phyloP scores from a whole-genome alignment of 2,797 vertebrate genomes.

The Cyclopterus lumpus region DNA sequence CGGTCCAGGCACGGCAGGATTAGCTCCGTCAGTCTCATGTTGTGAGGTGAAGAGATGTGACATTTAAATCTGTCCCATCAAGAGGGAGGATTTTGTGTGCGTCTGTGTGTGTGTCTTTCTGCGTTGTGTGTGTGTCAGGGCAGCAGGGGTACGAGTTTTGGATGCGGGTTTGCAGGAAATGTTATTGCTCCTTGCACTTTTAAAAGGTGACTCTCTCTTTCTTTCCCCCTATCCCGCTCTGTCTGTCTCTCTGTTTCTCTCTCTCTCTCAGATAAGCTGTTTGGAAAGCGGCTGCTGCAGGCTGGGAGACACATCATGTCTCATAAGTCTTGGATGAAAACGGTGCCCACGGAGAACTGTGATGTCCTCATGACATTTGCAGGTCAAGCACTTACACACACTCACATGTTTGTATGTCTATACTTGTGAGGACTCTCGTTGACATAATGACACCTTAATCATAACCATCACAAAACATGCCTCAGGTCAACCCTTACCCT shows the following conservation, averaged over 20 bases:
- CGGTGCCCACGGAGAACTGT: constrained; percentile 98
- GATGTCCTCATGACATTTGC: constrained; percentile 97
- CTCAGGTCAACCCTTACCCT: neutral
- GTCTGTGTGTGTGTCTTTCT: constrained; percentile 25
- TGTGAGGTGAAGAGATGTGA: constrained; percentile 65
- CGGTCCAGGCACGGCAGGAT: constrained; percentile 52
- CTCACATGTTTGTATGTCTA: constrained; percentile 11
- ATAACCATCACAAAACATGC: neutral
- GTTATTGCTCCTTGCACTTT: constrained; percentile 51
- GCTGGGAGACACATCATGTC: constrained; percentile 98
- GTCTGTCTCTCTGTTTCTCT: neutral
- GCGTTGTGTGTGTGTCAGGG: constrained; percentile 36
- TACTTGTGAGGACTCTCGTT: neutral
- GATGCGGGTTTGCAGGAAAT: constrained; percentile 24
- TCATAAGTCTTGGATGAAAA: constrained; percentile 99
- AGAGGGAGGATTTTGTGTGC: constrained; percentile 28
- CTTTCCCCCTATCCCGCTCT: neutral
- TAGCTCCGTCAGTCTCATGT: constrained; percentile 64
- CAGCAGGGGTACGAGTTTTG: constrained; percentile 31
- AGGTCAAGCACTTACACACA: constrained; percentile 79
- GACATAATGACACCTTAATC: neutral
- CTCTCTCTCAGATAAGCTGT: constrained; percentile 90
- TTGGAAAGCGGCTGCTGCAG: constrained; percentile 95
- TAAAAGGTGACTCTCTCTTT: constrained; percentile 54
- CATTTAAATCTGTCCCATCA: constrained; percentile 74